Evolutionary conservation across 2,888 invertebrate species (phyloP).

Genomic region (Napeogenes inachia): DNA sequence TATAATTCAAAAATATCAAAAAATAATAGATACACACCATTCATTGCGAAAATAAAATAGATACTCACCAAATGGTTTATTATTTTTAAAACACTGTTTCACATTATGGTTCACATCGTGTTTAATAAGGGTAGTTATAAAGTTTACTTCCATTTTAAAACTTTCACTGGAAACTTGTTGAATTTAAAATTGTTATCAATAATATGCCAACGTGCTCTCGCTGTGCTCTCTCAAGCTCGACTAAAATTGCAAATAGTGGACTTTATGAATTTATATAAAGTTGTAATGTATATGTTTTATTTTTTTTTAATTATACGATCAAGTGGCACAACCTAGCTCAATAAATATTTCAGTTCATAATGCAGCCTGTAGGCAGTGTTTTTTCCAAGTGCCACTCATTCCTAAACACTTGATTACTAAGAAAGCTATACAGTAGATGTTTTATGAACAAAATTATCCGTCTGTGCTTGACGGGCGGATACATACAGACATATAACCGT

Average conservation of each 20-base stretch:
- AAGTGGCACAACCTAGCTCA: no score
- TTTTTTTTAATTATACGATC: constrained; percentile 25
- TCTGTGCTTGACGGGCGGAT: no score
- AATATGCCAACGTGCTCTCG: constrained; percentile 38
- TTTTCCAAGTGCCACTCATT: no score
- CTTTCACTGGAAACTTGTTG: constrained; percentile 25
- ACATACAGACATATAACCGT: no score
- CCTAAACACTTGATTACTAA: no score
- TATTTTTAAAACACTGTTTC: constrained; percentile 71
- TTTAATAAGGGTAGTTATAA: constrained; percentile 64
- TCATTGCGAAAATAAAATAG: constrained; percentile 22
- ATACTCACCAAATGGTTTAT: constrained; percentile 67
- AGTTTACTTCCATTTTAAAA: constrained; percentile 65
- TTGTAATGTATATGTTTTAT: constrained; percentile 38
- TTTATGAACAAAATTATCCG: no score
- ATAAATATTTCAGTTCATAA: no score
- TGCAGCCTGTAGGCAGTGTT: no score
- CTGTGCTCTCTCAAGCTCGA: constrained; percentile 40
- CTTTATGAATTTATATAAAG: constrained; percentile 47
- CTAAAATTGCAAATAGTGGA: constrained; percentile 55
- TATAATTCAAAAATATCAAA: no score
- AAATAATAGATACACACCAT: no score
- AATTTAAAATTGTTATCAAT: constrained; percentile 13
- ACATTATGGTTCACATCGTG: constrained; percentile 74
- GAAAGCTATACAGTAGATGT: no score